Base-by-base conservation (phyloP, 2,113 vertebrate genomes). In the Rhadina sibilatrix region DNA sequence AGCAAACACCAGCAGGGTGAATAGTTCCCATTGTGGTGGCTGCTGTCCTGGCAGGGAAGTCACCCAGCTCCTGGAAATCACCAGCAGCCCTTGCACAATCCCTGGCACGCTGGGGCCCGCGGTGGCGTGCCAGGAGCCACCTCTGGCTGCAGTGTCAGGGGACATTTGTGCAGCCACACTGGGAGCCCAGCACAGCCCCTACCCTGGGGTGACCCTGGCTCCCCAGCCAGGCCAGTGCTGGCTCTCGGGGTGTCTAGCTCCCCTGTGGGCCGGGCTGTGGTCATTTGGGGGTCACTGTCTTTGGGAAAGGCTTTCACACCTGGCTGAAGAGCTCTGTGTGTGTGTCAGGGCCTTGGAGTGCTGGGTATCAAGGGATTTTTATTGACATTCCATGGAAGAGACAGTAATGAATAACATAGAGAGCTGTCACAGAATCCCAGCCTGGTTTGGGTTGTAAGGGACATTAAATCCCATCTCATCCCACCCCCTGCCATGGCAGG, bases 171-270 rank as follows among this genome's bases (percentile, higher is more conserved):
- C 23, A 54, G 71, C 25, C 27, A 61, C 6, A 1, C 54, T 52
- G 72, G 64, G 38, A 61, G 31, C 33, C 1, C 2, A 63, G 86
- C 37, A 18, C 49, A 69, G 46, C 10, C 38, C 35, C 23, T 5
- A 1, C 0, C 3, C 57, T 1, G 15, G 54, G 35, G 7, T 4
- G 6, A 19, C 12, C 12, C 15, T 8, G 20, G 22, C 0, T 33
- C 6, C 19, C 8, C 60, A 49, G 44, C 5, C 1, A 3, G 6
- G 10, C 10, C 70, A 33, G 14, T 0, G 0, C 11, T 50, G 44
- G 3, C 13, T 17, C 33, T 54, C 1, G 6, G 42, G 24, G 21
- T 79, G 65, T 22, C 30, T 70, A 20, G 9, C 22, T 74, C 37
- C 37, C 30, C n/a, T 57, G 28, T 1, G 0, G 2, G 7, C 11